Conservation (phyloP, 1,140 invertebrate genomes). For the Brachionus sp. region DNA sequence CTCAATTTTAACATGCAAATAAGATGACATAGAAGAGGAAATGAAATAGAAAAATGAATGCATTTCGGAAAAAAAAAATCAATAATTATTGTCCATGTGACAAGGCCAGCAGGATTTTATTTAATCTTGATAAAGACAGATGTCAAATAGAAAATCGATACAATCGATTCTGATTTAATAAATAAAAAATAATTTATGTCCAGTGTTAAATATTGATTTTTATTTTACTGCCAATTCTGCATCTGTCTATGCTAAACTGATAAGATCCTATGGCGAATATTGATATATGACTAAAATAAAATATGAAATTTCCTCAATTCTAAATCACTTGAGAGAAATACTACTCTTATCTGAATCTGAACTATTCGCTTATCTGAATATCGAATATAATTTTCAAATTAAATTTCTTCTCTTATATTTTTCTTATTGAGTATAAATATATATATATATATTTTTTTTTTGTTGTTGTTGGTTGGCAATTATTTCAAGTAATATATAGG, state of each 20-base stretch:
- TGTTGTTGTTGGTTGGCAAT: background rate
- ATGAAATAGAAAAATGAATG: background rate
- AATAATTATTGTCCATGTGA: background rate
- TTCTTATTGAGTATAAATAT: no score
- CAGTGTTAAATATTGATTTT: background rate
- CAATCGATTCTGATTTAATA: slow-evolving; percentile 10
- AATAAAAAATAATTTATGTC: background rate
- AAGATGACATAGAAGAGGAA: background rate
- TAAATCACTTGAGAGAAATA: background rate
- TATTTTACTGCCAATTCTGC: background rate
- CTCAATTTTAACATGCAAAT: slow-evolving; percentile 28
- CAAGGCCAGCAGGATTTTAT: background rate
- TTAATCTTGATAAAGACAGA: slow-evolving; percentile 5
- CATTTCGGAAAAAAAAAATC: background rate
- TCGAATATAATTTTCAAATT: background rate
- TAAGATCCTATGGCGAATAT: background rate
- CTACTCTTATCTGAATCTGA: background rate
- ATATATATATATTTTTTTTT: no score
- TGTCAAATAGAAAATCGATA: slow-evolving; percentile 33
- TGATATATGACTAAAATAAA: background rate
- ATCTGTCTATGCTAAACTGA: background rate
- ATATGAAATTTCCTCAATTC: background rate
- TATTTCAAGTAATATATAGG: slow-evolving; percentile 10
- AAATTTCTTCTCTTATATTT: background rate
- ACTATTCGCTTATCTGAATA: background rate